Base-by-base conservation (phyloP, 30 jellyfish, hydroid and myxozoan genomes). In the Aurelia aurita region DNA sequence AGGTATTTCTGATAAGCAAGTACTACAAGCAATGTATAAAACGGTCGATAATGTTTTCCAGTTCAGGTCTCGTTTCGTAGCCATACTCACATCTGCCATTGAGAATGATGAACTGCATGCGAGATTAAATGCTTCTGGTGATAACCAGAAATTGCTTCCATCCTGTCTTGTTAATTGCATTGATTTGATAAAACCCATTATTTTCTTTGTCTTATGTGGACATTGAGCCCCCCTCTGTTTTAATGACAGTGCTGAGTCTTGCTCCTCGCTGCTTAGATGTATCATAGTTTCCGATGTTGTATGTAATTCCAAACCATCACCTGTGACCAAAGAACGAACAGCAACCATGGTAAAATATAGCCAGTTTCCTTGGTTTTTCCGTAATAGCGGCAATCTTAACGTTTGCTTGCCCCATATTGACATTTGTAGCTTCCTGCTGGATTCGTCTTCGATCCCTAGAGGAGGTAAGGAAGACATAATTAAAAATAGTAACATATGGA, bases 331-430 rank as follows among this genome's bases (percentile, higher is more conserved):
- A 22, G 79, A 26, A 13, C 63, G 63, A 29, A 77, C 88, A 3
- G 88, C 88, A 14, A 77, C 39, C n/a, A 20, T 58, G 5, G 79
- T 31, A 43, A 77, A 77, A 18, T 61, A 22, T 77, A 77, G 45
- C 88, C 78, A 61, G 3, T 32, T 32, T 60, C 88, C 69, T 53
- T 77, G 88, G 46, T 77, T 58, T 77, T 60, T 77, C 49, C 88
- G 88, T 25, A 77, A 39, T 16, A 43, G 14, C 16, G 88, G 46
- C 26, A 77, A 43, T 12, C 45, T 32, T 23, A 65, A 31, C 8
- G 88, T 7, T 23, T 63, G 69, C 44, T 61, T 77, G 31, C 64
- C 78, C 88, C 79, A 77, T 11, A 77, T 2, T 20, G 69, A 77
- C 31, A 77, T 34, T 12, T 62, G 51, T 55, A 46, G 47, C 46